Conservation (phyloP, 2,113 vertebrate genomes). For the Dasypus novemcinctus region DNA sequence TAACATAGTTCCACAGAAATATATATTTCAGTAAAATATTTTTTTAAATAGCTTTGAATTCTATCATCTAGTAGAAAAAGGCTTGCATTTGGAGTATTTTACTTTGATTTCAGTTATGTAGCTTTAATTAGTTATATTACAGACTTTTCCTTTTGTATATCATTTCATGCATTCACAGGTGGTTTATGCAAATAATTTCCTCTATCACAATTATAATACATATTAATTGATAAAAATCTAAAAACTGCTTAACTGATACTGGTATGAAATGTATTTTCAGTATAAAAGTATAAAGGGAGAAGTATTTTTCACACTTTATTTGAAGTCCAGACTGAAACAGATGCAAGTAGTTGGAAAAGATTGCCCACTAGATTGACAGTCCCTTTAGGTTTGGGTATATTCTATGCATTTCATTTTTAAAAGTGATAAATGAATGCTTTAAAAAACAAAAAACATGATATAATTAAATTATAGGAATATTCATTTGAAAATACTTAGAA, state of each 20-base stretch:
- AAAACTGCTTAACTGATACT: not conserved
- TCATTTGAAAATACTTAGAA: not conserved
- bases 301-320: not conserved
- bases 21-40: not conserved
- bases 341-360: not conserved
- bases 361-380: not conserved
- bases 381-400: not conserved
- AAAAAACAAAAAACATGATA: too few relatives aligned
- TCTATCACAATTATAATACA: not conserved
- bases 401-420: not conserved
- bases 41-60: conserved; percentile 28
- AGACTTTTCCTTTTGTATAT: not conserved
- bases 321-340: not conserved
- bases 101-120: not conserved
- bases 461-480: not conserved
- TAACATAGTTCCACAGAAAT: conserved; percentile 10
- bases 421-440: not conserved
- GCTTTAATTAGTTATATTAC: not conserved
- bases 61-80: not conserved
- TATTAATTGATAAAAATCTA: not conserved
- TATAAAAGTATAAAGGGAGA: not conserved
- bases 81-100: not conserved
- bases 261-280: not conserved
- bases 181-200: conserved; percentile 25
- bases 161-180: not conserved